Conservation (phyloP, 2,888 invertebrate species). For the Poecilus cupreus region DNA sequence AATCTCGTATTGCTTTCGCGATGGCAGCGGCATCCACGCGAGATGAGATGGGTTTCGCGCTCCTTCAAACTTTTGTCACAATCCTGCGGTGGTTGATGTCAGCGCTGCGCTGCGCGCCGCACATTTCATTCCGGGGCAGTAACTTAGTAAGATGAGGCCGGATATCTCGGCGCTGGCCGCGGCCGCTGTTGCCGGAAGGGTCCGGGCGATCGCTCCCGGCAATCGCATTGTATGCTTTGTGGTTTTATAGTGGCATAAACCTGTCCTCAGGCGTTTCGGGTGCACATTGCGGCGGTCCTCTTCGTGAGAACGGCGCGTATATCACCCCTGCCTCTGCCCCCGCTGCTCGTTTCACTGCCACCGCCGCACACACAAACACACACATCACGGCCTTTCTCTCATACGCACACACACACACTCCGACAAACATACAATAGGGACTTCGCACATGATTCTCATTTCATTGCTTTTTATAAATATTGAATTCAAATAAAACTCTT, state of each 20-base stretch:
- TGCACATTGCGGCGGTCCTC: constrained; percentile 51
- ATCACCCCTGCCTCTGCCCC: constrained; percentile 9
- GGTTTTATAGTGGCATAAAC: constrained; percentile 58
- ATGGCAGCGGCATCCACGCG: background rate
- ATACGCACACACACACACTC: background rate
- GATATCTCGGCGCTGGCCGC: constrained; percentile 38
- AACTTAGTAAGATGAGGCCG: constrained; percentile 57
- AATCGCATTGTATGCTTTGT: constrained; percentile 58
- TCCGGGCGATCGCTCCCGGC: constrained; percentile 55
- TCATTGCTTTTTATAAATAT: constrained; percentile 34
- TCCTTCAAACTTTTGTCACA: constrained; percentile 52
- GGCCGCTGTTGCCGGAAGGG: constrained; percentile 48
- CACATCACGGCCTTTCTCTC: background rate
- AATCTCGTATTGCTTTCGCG: constrained; percentile 38
- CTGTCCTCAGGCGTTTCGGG: constrained; percentile 53
- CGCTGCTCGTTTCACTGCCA: background rate
- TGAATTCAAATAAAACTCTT: constrained; percentile 26
- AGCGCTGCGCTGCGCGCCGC: background rate
- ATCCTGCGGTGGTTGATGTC: background rate
- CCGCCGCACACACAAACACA: constrained; percentile 13
- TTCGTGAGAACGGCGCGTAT: constrained; percentile 53
- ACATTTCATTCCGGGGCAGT: constrained; percentile 44
- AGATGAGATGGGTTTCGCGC: constrained; percentile 45
- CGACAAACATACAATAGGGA: constrained; percentile 16
- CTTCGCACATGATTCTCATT: constrained; percentile 34